phyloP scores from a whole-genome alignment of 2,113 vertebrate species.

The Paramormyrops kingsleyae region DNA sequence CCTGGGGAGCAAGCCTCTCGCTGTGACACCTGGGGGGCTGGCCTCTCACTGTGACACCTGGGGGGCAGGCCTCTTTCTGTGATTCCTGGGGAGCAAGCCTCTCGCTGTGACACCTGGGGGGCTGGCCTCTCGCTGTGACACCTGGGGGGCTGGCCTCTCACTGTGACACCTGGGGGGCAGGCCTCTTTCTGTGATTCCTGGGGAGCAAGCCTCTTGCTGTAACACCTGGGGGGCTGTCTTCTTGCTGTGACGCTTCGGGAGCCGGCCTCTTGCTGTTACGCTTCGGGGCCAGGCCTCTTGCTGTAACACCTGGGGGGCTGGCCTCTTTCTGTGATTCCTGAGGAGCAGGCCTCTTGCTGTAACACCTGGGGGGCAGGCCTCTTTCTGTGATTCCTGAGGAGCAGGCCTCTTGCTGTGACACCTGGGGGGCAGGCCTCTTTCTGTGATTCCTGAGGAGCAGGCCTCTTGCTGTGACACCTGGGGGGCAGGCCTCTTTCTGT shows the following conservation, averaged over 20 bases:
- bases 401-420: not conserved
- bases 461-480: too few species aligned
- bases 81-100: accelerated
- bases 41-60: too few species aligned
- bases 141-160: too few species aligned
- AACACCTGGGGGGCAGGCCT: not conserved
- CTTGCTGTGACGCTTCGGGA: not conserved
- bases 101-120: too few species aligned
- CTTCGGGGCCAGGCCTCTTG: not conserved
- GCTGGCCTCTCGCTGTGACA: too few species aligned
- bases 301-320: not conserved
- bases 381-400: not conserved
- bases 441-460: accelerated
- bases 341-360: not conserved
- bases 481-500: too few species aligned
- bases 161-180: too few species aligned
- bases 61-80: too few species aligned
- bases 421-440: not conserved
- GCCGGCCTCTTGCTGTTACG: not conserved
- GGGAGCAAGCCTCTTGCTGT: too few species aligned
- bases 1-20: too few species aligned
- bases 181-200: too few species aligned
- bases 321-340: not conserved
- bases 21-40: too few species aligned
- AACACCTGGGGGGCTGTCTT: not conserved